Conservation (phyloP, 2,797 vertebrate species). For the Alosa sapidissima region DNA sequence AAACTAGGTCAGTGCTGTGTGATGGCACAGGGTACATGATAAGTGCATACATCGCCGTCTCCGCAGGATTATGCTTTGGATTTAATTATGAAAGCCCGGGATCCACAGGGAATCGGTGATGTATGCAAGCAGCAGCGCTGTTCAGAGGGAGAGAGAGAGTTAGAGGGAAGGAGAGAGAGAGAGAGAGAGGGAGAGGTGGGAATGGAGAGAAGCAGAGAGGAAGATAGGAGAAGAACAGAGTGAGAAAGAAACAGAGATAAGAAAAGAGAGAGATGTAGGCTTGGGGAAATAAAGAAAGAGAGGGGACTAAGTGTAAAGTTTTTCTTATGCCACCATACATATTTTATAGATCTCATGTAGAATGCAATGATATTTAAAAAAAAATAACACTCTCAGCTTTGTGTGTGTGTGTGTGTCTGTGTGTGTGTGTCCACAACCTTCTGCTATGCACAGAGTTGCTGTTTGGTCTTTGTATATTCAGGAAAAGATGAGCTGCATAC, state of each 20-base stretch:
- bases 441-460: background rate
- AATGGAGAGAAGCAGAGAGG: background rate
- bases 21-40: constrained; percentile 22
- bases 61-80: constrained; percentile 23
- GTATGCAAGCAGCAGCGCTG: constrained; percentile 13
- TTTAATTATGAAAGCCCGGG: constrained; percentile 30
- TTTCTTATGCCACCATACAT: background rate
- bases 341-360: background rate
- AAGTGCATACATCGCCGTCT: constrained; percentile 30
- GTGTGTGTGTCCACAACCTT: background rate
- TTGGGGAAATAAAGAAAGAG: background rate
- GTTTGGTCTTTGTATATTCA: background rate
- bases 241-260: background rate
- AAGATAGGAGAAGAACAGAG: background rate
- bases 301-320: background rate
- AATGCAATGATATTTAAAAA: background rate
- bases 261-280: background rate
- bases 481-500: background rate
- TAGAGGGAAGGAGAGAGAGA: background rate
- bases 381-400: background rate
- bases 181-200: background rate
- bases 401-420: background rate
- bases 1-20: constrained; percentile 31
- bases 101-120: constrained; percentile 24
- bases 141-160: background rate